Base-by-base conservation (phyloP, 2,888 invertebrate species). In the Rambutsinella grinnellia region DNA sequence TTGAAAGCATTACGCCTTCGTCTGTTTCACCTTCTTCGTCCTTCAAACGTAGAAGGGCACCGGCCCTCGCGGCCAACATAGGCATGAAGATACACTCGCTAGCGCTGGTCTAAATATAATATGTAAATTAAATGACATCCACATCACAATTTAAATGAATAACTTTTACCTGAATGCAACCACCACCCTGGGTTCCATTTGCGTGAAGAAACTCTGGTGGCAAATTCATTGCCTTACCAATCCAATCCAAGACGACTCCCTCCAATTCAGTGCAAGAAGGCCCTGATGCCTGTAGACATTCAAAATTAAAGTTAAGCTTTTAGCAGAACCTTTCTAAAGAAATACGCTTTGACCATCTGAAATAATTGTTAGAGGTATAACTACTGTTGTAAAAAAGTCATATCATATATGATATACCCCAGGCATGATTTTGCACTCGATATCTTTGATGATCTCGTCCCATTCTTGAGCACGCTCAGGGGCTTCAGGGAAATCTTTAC, bases 261-360 rank as follows among this genome's bases (percentile, higher is more conserved):
- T 98, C 98, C 84, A 98, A 87, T 88, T 98, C 98, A 49, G 97
- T 97, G 86, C 96, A 96, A 1, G 97, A 96, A 1, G 98, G 97
- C 88, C 96, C 96, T n/a, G 97, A 96, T 19, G 97, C 97, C 95
- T 95, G 13, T n/a, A 36, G 36, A 8, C 5, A 51, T n/a, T 51
- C 8, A 51, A 51, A 51, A n/a, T n/a, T n/a, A n/a, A n/a, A n/a
- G n/a, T n/a, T n/a, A n/a, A n/a, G n/a, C n/a, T n/a, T n/a, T n/a
- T n/a, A n/a, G n/a, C n/a, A n/a, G n/a, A n/a, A n/a, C n/a, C n/a
- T n/a, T n/a, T n/a, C n/a, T n/a, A n/a, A n/a, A n/a, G n/a, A n/a
- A n/a, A n/a, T n/a, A n/a, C n/a, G n/a, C n/a, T n/a, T n/a, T n/a
- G n/a, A n/a, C n/a, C n/a, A n/a, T n/a, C 19, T 8, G 19, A 5